A percentile compares a stretch with the other conserved stretches of the same genome.
These are phyloP conservation scores for Lasius fuliginosus DNA, from an alignment of 2,888 invertebrate species.

Conservation along the genomic window DNA sequence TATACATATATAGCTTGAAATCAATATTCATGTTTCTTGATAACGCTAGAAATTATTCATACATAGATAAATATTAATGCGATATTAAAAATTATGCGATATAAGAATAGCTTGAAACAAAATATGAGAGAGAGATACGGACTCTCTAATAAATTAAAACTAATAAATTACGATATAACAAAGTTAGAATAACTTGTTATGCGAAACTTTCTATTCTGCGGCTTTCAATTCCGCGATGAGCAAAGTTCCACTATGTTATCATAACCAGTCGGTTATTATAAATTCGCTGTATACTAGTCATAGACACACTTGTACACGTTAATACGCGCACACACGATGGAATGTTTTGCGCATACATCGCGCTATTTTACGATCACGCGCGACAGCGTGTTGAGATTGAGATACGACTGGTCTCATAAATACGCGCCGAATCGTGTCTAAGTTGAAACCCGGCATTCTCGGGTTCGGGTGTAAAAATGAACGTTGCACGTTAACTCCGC, in stretches of 20 bases:
- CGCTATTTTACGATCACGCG: slow-evolving; percentile 25
- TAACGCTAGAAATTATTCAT: neutral
- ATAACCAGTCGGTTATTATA: slow-evolving; percentile 9
- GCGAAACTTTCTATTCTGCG: neutral
- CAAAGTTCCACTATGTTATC: slow-evolving; percentile 33
- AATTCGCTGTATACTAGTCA: slow-evolving; percentile 11
- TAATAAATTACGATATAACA: neutral
- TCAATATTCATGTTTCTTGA: neutral
- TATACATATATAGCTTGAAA: neutral
- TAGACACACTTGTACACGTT: slow-evolving; percentile 9
- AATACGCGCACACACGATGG: slow-evolving; percentile 18
- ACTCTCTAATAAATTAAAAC: slow-evolving; percentile 9
- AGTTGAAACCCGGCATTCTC: slow-evolving; percentile 16
- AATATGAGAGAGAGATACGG: neutral
- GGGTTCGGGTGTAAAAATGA: slow-evolving; percentile 5
- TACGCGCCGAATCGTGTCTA: slow-evolving; percentile 31
- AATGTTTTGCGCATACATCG: slow-evolving; percentile 44
- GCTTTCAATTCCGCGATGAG: slow-evolving; percentile 23
- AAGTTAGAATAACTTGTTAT: neutral
- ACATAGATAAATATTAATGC: neutral
- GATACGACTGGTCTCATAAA: slow-evolving; percentile 49
- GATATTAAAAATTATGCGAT: neutral
- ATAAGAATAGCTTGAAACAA: neutral
- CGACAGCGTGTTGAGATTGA: slow-evolving; percentile 39
- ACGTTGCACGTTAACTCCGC: slow-evolving; percentile 3